These are phyloP conservation scores for Hyposoter dolosus DNA, from an alignment of 2,888 invertebrate species.

Conservation along the genomic window DNA sequence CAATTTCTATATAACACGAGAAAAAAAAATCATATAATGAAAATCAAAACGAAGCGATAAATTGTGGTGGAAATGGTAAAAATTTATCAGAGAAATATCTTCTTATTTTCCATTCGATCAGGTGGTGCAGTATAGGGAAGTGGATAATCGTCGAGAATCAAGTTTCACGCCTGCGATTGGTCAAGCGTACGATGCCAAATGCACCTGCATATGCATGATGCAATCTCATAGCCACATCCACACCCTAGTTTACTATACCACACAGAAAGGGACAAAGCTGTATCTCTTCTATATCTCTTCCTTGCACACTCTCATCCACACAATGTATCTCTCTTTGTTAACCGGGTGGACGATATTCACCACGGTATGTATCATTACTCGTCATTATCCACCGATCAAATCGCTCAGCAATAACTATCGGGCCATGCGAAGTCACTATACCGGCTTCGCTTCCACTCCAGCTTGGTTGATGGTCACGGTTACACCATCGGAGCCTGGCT, in stretches of 20 bases:
- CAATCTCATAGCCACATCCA: conserved; percentile 82
- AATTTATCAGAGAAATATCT: conserved; percentile 71
- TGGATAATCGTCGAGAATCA: conserved; percentile 84
- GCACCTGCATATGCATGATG: conserved; percentile 84
- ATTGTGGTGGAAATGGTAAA: neutral
- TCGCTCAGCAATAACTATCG: conserved; percentile 83
- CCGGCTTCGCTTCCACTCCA: conserved; percentile 45
- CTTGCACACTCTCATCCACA: conserved; percentile 57
- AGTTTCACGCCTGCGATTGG: conserved; percentile 83
- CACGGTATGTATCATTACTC: conserved; percentile 82
- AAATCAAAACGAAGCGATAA: neutral
- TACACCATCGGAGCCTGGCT: conserved; percentile 66
- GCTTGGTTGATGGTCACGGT: conserved; percentile 56
- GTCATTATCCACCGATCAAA: conserved; percentile 84
- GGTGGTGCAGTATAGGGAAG: conserved; percentile 60
- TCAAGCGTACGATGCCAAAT: conserved; percentile 80
- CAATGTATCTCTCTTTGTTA: conserved; percentile 47
- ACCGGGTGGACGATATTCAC: conserved; percentile 73
- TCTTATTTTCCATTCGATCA: conserved; percentile 77
- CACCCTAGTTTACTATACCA: conserved; percentile 60
- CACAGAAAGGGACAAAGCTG: conserved; percentile 48
- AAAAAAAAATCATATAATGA: neutral
- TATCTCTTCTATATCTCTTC: conserved; percentile 54
- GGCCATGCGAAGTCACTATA: conserved; percentile 71
- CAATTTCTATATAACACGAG: neutral